Evolutionary conservation across 2,888 invertebrate species (phyloP).

Genomic region (Dendrolimus houi): DNA sequence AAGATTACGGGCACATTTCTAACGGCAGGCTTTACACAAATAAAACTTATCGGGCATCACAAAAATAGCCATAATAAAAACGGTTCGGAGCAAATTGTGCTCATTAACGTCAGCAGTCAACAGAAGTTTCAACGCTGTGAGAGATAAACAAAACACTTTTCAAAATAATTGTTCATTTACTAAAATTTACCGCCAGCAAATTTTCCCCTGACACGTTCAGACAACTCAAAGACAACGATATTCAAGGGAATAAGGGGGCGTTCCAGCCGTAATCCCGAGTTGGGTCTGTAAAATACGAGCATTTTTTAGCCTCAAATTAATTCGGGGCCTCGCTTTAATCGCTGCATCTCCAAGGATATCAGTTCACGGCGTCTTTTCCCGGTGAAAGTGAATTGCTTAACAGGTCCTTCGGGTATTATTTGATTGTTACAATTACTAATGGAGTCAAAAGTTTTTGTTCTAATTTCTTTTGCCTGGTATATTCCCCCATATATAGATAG

Average conservation of each 20-base stretch:
- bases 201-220: neutral
- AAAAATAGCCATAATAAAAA: too few species aligned
- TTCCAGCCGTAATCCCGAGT: neutral
- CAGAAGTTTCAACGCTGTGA: neutral
- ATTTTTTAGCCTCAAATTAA: neutral
- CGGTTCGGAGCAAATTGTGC: too few species aligned
- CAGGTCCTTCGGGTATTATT: neutral
- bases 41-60: too few species aligned
- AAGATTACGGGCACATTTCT: too few species aligned
- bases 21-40: too few species aligned
- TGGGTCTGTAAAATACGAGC: neutral
- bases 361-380: neutral
- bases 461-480: too few species aligned
- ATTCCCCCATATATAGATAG: too few species aligned
- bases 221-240: neutral
- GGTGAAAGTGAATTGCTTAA: neutral
- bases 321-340: neutral
- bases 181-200: neutral
- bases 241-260: neutral
- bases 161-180: neutral
- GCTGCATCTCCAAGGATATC: conserved; percentile 6
- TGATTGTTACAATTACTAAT: neutral
- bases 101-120: neutral
- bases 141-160: neutral
- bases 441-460: too few species aligned